Conservation (phyloP, 2,888 invertebrate species). For the Buathra laborator region DNA sequence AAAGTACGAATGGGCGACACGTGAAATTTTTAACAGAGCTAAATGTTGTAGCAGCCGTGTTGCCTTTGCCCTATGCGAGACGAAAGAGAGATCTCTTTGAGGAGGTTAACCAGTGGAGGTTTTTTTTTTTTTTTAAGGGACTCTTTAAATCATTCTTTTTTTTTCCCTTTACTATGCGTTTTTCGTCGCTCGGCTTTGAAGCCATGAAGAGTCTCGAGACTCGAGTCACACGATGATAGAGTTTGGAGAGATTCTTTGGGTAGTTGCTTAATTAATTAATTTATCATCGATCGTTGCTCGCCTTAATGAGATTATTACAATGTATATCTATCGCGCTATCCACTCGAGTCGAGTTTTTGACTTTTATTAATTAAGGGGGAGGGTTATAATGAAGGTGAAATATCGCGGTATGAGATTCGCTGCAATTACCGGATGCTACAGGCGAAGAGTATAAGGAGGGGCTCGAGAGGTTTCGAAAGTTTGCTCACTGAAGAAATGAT, state of each 20-base stretch:
- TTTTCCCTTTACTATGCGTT: constrained; percentile 9
- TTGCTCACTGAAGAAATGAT: constrained; percentile 21
- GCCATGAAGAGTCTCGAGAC: background rate
- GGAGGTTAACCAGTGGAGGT: background rate
- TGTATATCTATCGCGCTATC: background rate
- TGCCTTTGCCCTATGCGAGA: constrained; percentile 6
- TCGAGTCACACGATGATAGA: constrained; percentile 6
- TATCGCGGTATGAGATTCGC: background rate
- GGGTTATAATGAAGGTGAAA: constrained; percentile 17
- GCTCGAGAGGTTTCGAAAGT: constrained; percentile 43
- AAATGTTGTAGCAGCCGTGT: constrained; percentile 50
- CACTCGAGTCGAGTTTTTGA: constrained; percentile 4
- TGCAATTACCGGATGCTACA: background rate
- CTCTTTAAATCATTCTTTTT: constrained; percentile 28
- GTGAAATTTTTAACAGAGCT: constrained; percentile 52
- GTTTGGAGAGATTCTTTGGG: background rate
- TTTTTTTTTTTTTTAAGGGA: background rate
- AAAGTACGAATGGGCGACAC: constrained; percentile 54
- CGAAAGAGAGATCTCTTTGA: background rate
- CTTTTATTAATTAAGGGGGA: constrained; percentile 28
- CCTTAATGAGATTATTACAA: no score
- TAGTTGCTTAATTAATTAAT: constrained; percentile 30
- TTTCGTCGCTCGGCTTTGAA: background rate
- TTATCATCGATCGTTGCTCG: background rate
- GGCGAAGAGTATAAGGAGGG: constrained; percentile 2